phyloP scores from a whole-genome alignment of 2,888 invertebrate genomes.

The Lumbricus terrestris region DNA sequence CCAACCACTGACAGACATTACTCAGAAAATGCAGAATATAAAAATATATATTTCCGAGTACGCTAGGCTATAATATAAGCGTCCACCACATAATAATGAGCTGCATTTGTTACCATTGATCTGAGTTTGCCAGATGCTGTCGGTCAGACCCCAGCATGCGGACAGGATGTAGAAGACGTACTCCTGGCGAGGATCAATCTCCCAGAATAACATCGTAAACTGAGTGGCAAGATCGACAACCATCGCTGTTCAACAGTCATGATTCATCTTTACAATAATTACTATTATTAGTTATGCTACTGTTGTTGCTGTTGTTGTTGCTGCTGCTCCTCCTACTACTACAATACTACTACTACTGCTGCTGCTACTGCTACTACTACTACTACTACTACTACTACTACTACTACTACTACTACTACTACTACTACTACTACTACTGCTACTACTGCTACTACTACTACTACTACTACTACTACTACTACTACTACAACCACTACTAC shows the following conservation, averaged over 20 bases:
- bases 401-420: neutral
- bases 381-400: neutral
- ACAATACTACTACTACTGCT: too few relatives aligned
- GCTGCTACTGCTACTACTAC: neutral
- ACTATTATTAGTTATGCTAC: too few relatives aligned
- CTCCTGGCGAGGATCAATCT: slow-evolving; percentile 64
- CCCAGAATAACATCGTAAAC: slow-evolving; percentile 42
- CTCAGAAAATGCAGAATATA: too few relatives aligned
- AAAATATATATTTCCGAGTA: too few relatives aligned
- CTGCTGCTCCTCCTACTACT: too few relatives aligned
- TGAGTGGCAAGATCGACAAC: slow-evolving; percentile 35
- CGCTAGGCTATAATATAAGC: too few relatives aligned
- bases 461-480: neutral
- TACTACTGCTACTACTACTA: neutral
- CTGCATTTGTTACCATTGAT: slow-evolving; percentile 76
- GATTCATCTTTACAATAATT: neutral
- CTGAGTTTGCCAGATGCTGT: slow-evolving; percentile 95
- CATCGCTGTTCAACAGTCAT: slow-evolving; percentile 30
- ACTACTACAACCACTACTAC: neutral
- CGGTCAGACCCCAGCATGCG: slow-evolving; percentile 89
- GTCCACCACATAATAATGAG: neutral
- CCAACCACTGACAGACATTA: too few relatives aligned
- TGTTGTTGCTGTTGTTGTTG: neutral
- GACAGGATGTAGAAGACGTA: slow-evolving; percentile 84
- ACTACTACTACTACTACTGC: neutral